These are phyloP conservation scores for Mycogona germanica DNA, from an alignment of 2,888 invertebrate species.

Conservation along the genomic window DNA sequence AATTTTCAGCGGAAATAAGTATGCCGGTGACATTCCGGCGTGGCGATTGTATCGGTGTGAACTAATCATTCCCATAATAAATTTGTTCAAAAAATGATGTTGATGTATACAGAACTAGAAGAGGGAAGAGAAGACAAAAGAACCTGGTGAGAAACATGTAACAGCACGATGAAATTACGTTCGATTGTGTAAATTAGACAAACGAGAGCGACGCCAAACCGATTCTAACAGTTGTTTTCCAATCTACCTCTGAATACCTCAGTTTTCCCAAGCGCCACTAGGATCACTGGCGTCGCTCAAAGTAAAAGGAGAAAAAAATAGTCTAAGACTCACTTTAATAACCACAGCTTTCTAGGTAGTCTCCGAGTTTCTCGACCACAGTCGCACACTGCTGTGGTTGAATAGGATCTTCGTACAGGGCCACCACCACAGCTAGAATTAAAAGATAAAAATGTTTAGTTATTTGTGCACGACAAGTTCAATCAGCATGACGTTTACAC, in stretches of 20 bases:
- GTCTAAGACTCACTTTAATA: constrained; percentile 46
- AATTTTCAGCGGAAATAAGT: background rate
- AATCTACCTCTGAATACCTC: background rate
- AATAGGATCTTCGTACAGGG: constrained; percentile 90
- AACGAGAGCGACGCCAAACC: background rate
- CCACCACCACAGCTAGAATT: constrained; percentile 78
- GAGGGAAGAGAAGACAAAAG: background rate
- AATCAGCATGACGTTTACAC: too few species aligned
- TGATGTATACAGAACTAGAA: constrained; percentile 3
- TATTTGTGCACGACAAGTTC: too few species aligned
- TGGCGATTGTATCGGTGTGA: background rate
- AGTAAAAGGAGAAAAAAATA: background rate
- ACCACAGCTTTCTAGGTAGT: constrained; percentile 93
- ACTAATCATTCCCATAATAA: constrained; percentile 7
- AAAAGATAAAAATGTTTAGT: constrained; percentile 29
- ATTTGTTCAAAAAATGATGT: constrained; percentile 9
- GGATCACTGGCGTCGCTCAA: too few species aligned
- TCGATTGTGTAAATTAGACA: background rate
- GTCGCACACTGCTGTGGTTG: constrained; percentile 94
- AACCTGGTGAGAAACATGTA: background rate
- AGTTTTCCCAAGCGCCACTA: too few species aligned
- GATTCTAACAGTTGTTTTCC: background rate
- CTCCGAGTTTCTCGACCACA: constrained; percentile 93
- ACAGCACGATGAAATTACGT: background rate
- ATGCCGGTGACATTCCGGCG: too few species aligned